Conservation (phyloP, 2,888 invertebrate genomes). For the Strigamia transsilvanica region DNA sequence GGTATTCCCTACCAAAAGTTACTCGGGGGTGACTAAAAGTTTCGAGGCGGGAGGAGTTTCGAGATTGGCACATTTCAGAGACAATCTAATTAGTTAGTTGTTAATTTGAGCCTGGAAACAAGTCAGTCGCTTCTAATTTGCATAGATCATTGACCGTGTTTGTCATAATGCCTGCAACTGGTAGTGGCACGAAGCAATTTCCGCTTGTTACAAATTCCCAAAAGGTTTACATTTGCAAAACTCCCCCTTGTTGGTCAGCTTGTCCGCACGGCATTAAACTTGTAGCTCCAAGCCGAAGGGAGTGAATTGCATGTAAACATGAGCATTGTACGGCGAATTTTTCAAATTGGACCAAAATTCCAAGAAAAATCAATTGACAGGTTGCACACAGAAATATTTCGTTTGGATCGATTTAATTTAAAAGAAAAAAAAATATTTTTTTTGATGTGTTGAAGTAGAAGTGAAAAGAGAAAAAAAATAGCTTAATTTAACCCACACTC, state of each 20-base stretch:
- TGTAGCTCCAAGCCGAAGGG: not conserved
- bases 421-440: not conserved
- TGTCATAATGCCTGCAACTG: not conserved
- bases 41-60: not conserved
- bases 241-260: not conserved
- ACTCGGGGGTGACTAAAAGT: not conserved
- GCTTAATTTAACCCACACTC: not conserved
- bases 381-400: too few relatives aligned
- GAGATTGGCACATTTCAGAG: not conserved
- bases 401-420: too few relatives aligned
- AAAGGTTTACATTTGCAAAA: not conserved
- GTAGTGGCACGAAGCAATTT: not conserved
- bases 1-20: not conserved
- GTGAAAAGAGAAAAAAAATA: not conserved
- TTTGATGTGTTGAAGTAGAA: not conserved
- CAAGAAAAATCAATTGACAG: too few relatives aligned
- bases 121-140: not conserved
- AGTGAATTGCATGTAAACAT: not conserved
- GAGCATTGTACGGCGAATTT: too few relatives aligned
- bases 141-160: slow-evolving; percentile 2
- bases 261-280: too few relatives aligned
- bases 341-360: too few relatives aligned
- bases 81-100: slow-evolving; percentile 9
- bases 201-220: not conserved
- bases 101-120: slow-evolving; percentile 20